Evolutionary conservation across 2,113 vertebrate genomes (phyloP).

Genomic region (Pterophyllum scalare): DNA sequence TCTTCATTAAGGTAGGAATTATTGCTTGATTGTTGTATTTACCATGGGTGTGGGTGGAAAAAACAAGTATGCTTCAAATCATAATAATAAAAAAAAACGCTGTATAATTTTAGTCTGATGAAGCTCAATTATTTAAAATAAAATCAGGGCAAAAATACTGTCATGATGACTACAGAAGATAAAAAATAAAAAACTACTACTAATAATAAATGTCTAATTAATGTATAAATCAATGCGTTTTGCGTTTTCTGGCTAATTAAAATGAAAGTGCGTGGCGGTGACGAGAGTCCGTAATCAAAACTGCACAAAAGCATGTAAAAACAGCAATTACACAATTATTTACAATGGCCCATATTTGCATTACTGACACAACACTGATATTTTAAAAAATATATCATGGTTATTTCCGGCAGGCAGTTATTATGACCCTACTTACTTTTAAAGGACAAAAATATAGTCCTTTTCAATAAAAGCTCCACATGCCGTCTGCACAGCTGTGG

Average conservation of each 20-base stretch:
- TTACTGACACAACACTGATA: neutral
- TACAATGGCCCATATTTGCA: neutral
- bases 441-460: neutral
- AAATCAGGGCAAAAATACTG: no score
- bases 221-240: no score
- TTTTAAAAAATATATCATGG: neutral
- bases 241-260: no score
- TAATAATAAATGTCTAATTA: no score
- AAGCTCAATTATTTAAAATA: no score
- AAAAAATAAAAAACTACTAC: no score
- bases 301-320: neutral
- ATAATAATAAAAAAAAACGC: neutral
- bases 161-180: no score
- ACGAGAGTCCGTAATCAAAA: neutral
- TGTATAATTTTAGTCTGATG: no score
- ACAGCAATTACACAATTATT: neutral
- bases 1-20: neutral
- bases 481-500: neutral
- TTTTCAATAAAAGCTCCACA: neutral
- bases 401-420: neutral
- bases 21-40: neutral
- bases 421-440: neutral
- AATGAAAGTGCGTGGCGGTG: no score
- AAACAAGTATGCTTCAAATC: neutral
- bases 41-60: neutral